Percentiles rank a stretch among this genome's conserved stretches.
phyloP scores from a whole-genome alignment of 1,140 invertebrate genomes.

The Aphelinus atriplicis region DNA sequence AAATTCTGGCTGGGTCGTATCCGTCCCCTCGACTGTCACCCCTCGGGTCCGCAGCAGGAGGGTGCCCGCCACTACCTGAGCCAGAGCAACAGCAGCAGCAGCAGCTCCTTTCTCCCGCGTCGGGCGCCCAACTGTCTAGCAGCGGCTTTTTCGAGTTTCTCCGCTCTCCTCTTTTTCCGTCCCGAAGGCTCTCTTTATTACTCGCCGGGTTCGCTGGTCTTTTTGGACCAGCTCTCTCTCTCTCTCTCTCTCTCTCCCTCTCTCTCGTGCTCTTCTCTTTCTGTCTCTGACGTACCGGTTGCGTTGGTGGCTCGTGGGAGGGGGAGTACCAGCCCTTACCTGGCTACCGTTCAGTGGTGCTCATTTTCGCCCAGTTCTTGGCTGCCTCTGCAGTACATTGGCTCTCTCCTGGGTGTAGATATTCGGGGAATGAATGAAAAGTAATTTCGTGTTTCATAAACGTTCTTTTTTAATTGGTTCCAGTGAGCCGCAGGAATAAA shows the following conservation, averaged over 20 bases:
- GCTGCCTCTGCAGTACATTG: not conserved
- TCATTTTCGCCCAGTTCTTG: slow-evolving; percentile 28
- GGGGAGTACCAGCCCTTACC: slow-evolving; percentile 40
- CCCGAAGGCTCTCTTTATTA: slow-evolving; percentile 8
- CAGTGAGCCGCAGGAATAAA: no score
- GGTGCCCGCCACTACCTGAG: slow-evolving; percentile 26
- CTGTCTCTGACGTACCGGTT: slow-evolving; percentile 8
- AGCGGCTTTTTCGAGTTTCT: slow-evolving; percentile 21
- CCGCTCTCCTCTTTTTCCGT: slow-evolving; percentile 26
- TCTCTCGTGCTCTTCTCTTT: slow-evolving; percentile 26
- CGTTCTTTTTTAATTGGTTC: no score
- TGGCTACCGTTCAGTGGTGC: slow-evolving; percentile 44
- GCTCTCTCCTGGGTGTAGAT: not conserved
- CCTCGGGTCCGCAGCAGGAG: slow-evolving; percentile 44
- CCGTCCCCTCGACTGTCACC: not conserved
- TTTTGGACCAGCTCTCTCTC: slow-evolving; percentile 27
- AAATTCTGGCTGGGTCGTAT: slow-evolving; percentile 15
- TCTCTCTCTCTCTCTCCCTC: slow-evolving; percentile 18
- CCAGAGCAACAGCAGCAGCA: slow-evolving; percentile 18
- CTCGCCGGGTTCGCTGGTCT: slow-evolving; percentile 24
- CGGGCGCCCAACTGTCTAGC: slow-evolving; percentile 60
- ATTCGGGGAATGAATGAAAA: no score
- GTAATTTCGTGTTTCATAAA: no score
- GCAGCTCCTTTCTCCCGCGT: slow-evolving; percentile 27
- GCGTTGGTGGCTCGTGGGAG: slow-evolving; percentile 25